Percentiles rank a stretch among this genome's conserved stretches.
Conservation (phyloP, 2,113 vertebrate genomes). For the Leuciscus idus region DNA sequence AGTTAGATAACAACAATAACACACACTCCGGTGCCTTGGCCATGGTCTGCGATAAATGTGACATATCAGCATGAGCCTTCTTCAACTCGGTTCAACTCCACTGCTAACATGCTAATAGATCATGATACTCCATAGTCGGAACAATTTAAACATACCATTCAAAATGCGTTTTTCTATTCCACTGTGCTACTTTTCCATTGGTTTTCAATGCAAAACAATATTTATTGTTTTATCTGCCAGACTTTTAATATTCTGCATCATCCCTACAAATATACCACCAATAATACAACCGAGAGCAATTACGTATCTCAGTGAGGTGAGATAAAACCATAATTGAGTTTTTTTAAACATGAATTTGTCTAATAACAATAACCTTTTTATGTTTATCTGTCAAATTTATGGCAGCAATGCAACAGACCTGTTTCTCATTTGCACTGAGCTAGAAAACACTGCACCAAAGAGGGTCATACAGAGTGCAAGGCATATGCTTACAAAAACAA, state of each 20-base stretch:
- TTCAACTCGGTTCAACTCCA: neutral
- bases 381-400: neutral
- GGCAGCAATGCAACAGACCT: neutral
- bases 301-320: neutral
- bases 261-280: neutral
- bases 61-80: conserved; percentile 1
- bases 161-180: no score
- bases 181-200: no score
- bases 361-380: neutral
- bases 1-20: conserved; percentile 42
- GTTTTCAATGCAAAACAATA: no score
- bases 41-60: conserved; percentile 19
- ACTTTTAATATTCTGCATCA: neutral
- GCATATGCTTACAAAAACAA: neutral
- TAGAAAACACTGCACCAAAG: neutral
- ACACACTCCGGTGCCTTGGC: conserved; percentile 16
- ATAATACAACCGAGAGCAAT: neutral
- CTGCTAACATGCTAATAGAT: neutral
- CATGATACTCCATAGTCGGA: neutral
- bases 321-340: neutral
- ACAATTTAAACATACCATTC: no score
- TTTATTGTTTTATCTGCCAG: neutral
- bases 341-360: neutral
- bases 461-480: conserved; percentile 34
- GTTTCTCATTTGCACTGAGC: conserved; percentile 3